Percentiles rank a stretch among this genome's conserved stretches.
These are phyloP conservation scores for Oncorhynchus mykiss DNA, from an alignment of 2,113 vertebrate genomes.

Conservation along the genomic window DNA sequence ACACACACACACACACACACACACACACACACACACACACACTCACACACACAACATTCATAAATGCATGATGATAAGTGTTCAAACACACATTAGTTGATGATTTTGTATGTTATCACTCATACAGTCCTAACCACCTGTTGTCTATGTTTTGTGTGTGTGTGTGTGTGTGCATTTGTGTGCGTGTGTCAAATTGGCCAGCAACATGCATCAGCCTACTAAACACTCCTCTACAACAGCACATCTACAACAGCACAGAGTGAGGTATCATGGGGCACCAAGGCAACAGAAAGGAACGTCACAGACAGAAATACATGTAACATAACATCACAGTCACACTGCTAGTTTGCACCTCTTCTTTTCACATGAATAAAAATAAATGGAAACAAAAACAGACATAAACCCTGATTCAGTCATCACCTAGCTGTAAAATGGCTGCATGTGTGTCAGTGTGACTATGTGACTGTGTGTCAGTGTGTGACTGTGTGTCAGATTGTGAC, in stretches of 20 bases:
- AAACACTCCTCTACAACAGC: background rate
- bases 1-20: too few relatives aligned
- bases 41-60: background rate
- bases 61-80: too few relatives aligned
- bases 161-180: background rate
- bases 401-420: background rate
- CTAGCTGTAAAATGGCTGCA: background rate
- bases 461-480: too few relatives aligned
- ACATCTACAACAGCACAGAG: background rate
- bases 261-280: background rate
- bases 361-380: too few relatives aligned
- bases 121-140: background rate
- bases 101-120: background rate
- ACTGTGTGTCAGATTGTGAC: too few relatives aligned
- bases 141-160: background rate
- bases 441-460: too few relatives aligned
- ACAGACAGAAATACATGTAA: background rate
- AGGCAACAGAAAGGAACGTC: background rate
- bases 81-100: too few relatives aligned
- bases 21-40: too few relatives aligned
- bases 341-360: too few relatives aligned
- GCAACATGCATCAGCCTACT: background rate
- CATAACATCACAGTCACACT: background rate
- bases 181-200: background rate
- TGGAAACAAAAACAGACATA: background rate